A percentile compares a stretch with the other conserved stretches of the same genome.
These are phyloP conservation scores for Scaptomyza pallida DNA, from an alignment of 1,140 invertebrate genomes.

Conservation along the genomic window DNA sequence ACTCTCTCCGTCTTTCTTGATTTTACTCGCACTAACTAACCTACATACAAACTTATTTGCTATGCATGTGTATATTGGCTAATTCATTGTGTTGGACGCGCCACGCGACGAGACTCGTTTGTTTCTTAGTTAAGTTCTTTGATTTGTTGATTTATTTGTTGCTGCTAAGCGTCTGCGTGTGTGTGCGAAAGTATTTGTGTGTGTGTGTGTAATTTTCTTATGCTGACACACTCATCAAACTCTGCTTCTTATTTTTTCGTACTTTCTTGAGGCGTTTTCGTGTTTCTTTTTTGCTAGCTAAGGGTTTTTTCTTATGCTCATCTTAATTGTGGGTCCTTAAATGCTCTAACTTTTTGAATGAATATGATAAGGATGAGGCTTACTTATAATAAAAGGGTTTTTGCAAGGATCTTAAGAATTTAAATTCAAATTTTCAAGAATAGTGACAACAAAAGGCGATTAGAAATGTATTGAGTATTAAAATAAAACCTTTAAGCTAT, in stretches of 20 bases:
- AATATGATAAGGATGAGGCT: too few species aligned
- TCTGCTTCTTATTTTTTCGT: slow-evolving; percentile 6
- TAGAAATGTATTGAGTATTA: too few species aligned
- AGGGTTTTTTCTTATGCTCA: slow-evolving; percentile 11
- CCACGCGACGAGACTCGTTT: slow-evolving; percentile 32
- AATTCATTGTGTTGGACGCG: slow-evolving; percentile 32
- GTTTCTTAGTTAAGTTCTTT: slow-evolving; percentile 60
- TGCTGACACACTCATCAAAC: slow-evolving; percentile 46
- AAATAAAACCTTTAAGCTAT: too few species aligned
- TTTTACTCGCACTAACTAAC: slow-evolving; percentile 13
- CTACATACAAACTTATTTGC: neutral
- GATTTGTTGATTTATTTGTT: slow-evolving; percentile 59
- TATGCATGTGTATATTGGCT: slow-evolving; percentile 27
- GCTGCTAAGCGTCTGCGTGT: neutral
- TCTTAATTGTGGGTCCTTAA: slow-evolving; percentile 6
- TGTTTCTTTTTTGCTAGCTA: slow-evolving; percentile 16
- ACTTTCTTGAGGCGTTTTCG: slow-evolving; percentile 9
- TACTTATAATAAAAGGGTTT: too few species aligned
- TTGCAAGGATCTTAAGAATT: too few species aligned
- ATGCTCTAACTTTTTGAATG: slow-evolving; percentile 32
- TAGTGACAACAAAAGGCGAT: too few species aligned
- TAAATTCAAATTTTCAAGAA: too few species aligned
- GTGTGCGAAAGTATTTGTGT: slow-evolving; percentile 4
- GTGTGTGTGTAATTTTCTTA: slow-evolving; percentile 19
- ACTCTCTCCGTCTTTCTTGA: neutral